A percentile compares a stretch with the other conserved stretches of the same genome.
phyloP scores from a whole-genome alignment of 2,113 vertebrate genomes.

The Prionailurus viverrinus region DNA sequence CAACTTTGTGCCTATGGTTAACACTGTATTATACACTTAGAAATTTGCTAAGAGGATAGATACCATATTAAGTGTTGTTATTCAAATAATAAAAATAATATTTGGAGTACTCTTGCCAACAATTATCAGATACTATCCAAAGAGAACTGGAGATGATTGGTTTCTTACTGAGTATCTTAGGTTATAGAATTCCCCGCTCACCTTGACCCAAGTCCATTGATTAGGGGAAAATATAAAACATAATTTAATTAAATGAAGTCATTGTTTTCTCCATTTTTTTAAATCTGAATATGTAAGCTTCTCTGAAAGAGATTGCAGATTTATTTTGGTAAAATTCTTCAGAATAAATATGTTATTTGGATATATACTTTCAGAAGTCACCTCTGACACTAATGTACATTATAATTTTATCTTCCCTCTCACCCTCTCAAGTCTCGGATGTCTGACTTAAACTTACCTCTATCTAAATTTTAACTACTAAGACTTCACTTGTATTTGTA shows the following conservation, averaged over 20 bases:
- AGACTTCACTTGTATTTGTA: neutral
- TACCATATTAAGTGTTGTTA: neutral
- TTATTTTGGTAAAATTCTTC: neutral
- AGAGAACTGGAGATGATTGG: neutral
- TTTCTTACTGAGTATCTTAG: neutral
- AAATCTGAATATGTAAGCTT: neutral
- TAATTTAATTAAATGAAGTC: neutral
- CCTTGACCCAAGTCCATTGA: neutral
- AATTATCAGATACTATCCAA: neutral
- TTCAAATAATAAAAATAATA: neutral
- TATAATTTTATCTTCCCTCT: neutral
- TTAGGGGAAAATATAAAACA: neutral
- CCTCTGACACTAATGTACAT: neutral
- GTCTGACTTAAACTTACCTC: neutral
- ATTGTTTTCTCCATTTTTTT: neutral
- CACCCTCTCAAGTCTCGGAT: neutral
- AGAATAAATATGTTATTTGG: neutral
- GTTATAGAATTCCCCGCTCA: neutral
- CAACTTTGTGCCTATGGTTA: neutral
- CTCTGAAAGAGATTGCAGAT: neutral
- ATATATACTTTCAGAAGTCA: neutral
- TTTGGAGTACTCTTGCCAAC: neutral
- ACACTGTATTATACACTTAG: neutral
- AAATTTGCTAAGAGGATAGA: neutral
- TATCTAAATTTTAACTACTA: neutral